These are phyloP conservation scores for Coleophora deauratella DNA, from an alignment of 2,888 invertebrate genomes.

Conservation along the genomic window DNA sequence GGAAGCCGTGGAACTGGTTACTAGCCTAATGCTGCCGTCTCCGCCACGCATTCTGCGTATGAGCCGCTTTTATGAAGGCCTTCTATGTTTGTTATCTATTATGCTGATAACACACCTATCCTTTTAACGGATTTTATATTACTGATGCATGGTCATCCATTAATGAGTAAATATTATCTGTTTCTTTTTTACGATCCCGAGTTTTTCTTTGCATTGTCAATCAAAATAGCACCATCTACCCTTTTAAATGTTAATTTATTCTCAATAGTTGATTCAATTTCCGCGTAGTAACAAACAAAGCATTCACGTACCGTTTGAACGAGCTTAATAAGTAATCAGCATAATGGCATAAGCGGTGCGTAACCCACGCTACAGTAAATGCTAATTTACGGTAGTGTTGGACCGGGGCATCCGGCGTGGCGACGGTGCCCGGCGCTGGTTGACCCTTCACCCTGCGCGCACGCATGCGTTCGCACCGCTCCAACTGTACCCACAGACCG, in stretches of 20 bases:
- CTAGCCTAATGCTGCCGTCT: background rate
- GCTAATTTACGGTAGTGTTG: conserved; percentile 10
- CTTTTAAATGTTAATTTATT: too few relatives aligned
- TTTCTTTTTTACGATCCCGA: too few relatives aligned
- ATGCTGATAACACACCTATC: too few relatives aligned
- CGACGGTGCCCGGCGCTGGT: conserved; percentile 1
- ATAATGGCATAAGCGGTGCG: conserved; percentile 4
- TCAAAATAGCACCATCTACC: too few relatives aligned
- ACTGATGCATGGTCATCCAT: too few relatives aligned
- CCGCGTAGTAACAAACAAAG: too few relatives aligned
- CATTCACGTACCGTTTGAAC: background rate
- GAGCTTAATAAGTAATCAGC: background rate
- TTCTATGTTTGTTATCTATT: conserved; percentile 13
- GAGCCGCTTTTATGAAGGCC: conserved; percentile 6
- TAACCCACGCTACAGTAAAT: conserved; percentile 11
- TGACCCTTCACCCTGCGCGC: conserved; percentile 12
- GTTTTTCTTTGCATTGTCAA: too few relatives aligned
- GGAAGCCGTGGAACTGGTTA: conserved; percentile 34
- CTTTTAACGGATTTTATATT: too few relatives aligned
- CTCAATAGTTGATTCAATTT: too few relatives aligned
- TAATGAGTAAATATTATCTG: too few relatives aligned
- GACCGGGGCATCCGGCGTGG: conserved; percentile 9
- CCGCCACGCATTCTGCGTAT: conserved; percentile 25
- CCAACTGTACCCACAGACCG: conserved; percentile 6
- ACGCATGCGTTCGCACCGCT: conserved; percentile 10